phyloP scores from a whole-genome alignment of 1,140 invertebrate species.

The Drosophila ercepeae region DNA sequence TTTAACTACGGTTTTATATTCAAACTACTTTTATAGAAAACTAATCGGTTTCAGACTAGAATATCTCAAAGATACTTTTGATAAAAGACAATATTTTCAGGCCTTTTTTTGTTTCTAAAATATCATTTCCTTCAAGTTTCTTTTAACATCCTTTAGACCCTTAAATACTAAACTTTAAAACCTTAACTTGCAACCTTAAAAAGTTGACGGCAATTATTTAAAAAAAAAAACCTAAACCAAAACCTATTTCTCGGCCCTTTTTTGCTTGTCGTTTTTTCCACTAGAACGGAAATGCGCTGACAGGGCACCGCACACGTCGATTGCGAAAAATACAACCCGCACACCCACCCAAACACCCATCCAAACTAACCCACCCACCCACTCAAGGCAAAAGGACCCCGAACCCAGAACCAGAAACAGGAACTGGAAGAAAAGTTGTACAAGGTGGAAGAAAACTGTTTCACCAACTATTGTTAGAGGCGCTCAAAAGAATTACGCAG shows the following conservation, averaged over 20 bases:
- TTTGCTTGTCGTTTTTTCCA: conserved; percentile 66
- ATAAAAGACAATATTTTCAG: no score
- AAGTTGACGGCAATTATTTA: background rate
- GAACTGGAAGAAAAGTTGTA: conserved; percentile 21
- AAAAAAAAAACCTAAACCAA: background rate
- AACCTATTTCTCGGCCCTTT: conserved; percentile 31
- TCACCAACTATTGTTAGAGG: conserved; percentile 77
- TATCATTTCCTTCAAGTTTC: no score
- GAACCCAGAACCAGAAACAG: background rate
- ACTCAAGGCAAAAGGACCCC: conserved; percentile 1
- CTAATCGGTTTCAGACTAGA: no score
- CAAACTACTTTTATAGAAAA: no score
- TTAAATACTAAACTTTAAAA: conserved; percentile 14
- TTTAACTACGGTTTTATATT: no score
- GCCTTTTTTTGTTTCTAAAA: no score
- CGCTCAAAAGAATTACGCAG: conserved; percentile 74
- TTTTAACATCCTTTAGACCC: no score
- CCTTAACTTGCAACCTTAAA: no score
- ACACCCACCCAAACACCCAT: no score
- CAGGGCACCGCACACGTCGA: conserved; percentile 69
- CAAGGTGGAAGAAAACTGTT: conserved; percentile 61
- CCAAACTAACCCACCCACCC: no score
- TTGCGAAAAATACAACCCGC: conserved; percentile 19
- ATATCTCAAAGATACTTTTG: background rate
- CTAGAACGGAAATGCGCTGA: conserved; percentile 75